A percentile compares a stretch with the other conserved stretches of the same genome.
phyloP scores from a whole-genome alignment of 2,888 invertebrate species.

The Petrolisthes cinctipes region DNA sequence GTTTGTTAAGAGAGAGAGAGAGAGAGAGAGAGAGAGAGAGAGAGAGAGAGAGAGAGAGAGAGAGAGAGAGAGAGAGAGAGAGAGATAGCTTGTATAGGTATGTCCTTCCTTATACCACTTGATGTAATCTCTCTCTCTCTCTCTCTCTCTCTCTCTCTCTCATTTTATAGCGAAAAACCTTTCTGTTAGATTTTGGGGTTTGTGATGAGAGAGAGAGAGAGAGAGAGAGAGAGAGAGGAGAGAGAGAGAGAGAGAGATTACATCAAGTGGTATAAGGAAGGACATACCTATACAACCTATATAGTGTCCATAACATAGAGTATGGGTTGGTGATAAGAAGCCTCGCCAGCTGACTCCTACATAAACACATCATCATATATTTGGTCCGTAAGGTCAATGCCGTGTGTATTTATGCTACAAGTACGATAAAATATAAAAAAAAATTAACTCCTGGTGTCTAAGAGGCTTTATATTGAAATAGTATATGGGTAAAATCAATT shows the following conservation, averaged over 20 bases:
- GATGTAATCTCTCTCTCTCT: background rate
- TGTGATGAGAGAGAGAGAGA: constrained; percentile 1
- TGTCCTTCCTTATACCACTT: background rate
- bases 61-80: constrained; percentile 2
- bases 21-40: constrained; percentile 2
- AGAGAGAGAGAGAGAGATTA: background rate
- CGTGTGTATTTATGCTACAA: no score
- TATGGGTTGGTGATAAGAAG: no score
- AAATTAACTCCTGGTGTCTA: no score
- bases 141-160: background rate
- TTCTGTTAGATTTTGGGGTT: no score
- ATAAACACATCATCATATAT: no score
- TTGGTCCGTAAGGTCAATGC: no score
- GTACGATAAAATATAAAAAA: no score
- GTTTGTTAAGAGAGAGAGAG: background rate
- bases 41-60: background rate
- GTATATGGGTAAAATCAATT: no score
- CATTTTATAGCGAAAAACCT: background rate
- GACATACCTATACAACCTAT: background rate
- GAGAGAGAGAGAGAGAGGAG: background rate
- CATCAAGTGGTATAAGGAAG: background rate
- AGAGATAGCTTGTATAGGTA: background rate
- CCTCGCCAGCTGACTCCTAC: no score
- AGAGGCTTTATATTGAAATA: no score
- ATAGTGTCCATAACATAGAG: no score